Evolutionary conservation across 2,797 vertebrate species (phyloP).

Genomic region (Micromesistius poutassou): DNA sequence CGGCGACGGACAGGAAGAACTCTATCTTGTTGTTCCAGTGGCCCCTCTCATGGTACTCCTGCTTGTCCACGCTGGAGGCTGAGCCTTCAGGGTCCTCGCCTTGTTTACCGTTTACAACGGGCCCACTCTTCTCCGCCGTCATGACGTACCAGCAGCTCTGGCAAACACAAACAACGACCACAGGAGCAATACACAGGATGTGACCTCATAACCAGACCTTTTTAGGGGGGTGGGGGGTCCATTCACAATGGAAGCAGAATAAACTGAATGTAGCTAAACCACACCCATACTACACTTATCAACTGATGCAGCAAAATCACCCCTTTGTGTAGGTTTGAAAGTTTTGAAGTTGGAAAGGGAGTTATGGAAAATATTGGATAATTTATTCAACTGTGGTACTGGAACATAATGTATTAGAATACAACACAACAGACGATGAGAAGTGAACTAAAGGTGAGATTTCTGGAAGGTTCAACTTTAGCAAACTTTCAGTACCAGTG

Average conservation of each 20-base stretch:
- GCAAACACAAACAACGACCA: constrained; percentile 21
- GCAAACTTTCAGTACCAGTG: not conserved
- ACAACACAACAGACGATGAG: not conserved
- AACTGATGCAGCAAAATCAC: not conserved
- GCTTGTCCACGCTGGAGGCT: constrained; percentile 79
- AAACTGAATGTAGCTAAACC: not conserved
- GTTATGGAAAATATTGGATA: not conserved
- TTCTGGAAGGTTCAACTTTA: not conserved
- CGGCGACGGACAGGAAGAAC: constrained; percentile 95
- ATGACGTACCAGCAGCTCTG: constrained; percentile 81
- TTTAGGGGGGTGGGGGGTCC: not conserved
- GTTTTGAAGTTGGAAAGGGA: not conserved
- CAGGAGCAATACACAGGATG: constrained; percentile 16
- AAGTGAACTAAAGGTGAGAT: not conserved
- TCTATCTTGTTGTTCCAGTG: constrained; percentile 99
- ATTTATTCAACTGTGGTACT: not conserved
- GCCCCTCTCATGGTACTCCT: constrained; percentile 83
- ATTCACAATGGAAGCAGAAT: not conserved
- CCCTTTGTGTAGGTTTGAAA: not conserved
- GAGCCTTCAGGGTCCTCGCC: constrained; percentile 84
- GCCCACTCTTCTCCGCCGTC: constrained; percentile 95
- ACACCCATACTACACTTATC: not conserved
- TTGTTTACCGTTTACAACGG: constrained; percentile 93
- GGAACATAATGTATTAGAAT: not conserved
- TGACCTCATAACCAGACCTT: constrained; percentile 27